These are phyloP conservation scores for Pogonomyrmex californicus DNA, from an alignment of 1,140 invertebrate genomes.

Conservation along the genomic window DNA sequence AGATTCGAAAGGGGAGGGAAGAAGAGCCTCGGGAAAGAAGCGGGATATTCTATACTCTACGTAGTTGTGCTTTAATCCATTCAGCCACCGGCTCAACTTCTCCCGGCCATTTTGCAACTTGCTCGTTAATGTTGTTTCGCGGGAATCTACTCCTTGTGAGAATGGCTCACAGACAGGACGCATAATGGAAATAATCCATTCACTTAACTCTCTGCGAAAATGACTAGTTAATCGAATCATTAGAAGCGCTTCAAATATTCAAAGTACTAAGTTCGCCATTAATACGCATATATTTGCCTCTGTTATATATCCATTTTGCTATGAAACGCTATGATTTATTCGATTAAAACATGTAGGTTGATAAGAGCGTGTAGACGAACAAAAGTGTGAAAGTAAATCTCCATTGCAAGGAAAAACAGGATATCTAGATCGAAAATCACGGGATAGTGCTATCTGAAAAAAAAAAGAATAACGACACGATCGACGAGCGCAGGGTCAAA, in stretches of 20 bases:
- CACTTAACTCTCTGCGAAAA: constrained; percentile 27
- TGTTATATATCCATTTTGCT: not conserved
- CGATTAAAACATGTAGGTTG: not conserved
- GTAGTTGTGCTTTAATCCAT: constrained; percentile 65
- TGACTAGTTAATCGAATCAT: constrained; percentile 37
- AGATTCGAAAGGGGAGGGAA: not conserved
- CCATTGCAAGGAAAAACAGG: not conserved
- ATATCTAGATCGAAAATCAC: constrained; percentile 32
- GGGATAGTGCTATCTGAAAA: not conserved
- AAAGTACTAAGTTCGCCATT: not conserved
- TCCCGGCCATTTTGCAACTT: constrained; percentile 69
- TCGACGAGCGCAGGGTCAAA: constrained; percentile 31
- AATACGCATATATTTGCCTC: not conserved
- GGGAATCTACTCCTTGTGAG: constrained; percentile 46
- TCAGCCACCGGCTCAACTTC: constrained; percentile 60
- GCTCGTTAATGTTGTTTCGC: constrained; percentile 62
- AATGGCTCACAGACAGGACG: constrained; percentile 49
- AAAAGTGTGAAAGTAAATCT: not conserved
- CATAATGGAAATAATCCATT: constrained; percentile 50
- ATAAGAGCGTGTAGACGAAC: not conserved
- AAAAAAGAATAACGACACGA: constrained; percentile 21
- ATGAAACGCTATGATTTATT: not conserved
- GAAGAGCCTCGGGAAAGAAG: constrained; percentile 25
- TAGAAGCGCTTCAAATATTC: not conserved
- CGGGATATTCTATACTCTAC: constrained; percentile 34